Evolutionary conservation across 2,797 vertebrate species (phyloP), one percentile per base, ranked within the genome.

Genomic region (Ataeniobius toweri): DNA sequence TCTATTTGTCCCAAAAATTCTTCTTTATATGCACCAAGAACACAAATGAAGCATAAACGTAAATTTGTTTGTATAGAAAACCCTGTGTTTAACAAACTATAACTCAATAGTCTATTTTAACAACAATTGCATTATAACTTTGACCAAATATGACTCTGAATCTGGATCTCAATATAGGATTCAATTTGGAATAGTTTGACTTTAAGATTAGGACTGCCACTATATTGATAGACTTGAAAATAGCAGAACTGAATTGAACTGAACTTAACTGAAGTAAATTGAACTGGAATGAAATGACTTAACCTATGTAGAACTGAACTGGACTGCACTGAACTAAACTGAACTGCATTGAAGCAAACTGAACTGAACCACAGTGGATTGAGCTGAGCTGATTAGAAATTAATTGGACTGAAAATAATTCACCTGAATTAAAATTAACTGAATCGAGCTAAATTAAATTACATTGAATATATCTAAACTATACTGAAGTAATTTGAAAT

Each of bases 1-100:
- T 70, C 26, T 26, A n/a, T 76, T 75, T 72, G 53, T 31, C 6
- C 55, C 24, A 59, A 55, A 80, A n/a, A 51, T 56, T 9, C 36
- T 36, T 67, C 24, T 56, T 59, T 36, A 20, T 65, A 24, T 67
- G 63, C 18, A 24, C 36, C 20, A 39, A 39, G 61, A 20, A 65
- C 36, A 65, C 3, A 65, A 36, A 65, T 39, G 31, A 65, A 61
- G 31, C 39, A 3, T 22, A 67, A 41, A 67, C 1, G 12, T 10
- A 24, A 24, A 3, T 41, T 24, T 24, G 20, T 67, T 8, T 67
- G 10, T 5, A 8, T 24, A 67, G 3, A 41, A 67, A 67, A 24
- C 63, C 20, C 1, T 13, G 36, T 67, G 63, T 39, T 67, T 41
- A 67, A 41, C 9, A 67, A 67, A 67, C 63, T 13, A 18, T 3